Conservation (phyloP, 2,113 vertebrate genomes). For the Dasyurus viverrinus region DNA sequence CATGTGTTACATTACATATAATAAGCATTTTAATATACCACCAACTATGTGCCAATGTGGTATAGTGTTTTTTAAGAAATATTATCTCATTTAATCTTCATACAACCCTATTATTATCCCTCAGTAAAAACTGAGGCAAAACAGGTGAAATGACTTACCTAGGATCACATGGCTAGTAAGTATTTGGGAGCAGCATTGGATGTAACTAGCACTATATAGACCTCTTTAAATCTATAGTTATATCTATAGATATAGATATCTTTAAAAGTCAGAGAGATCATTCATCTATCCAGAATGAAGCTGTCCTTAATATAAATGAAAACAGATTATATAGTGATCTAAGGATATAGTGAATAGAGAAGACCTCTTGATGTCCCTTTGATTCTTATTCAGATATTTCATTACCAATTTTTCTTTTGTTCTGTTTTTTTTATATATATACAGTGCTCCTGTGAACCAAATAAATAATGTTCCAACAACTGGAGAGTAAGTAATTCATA, state of each 20-base stretch:
- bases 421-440: slow-evolving; percentile 55
- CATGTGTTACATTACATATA: not conserved
- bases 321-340: not conserved
- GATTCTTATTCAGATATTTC: not conserved
- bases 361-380: not conserved
- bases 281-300: not conserved
- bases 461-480: slow-evolving; percentile 86
- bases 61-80: not conserved
- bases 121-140: not conserved
- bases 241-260: not conserved
- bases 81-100: not conserved
- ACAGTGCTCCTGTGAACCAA: slow-evolving; percentile 89
- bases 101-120: not conserved
- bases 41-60: not conserved
- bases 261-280: not conserved
- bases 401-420: slow-evolving; percentile 17
- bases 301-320: not conserved
- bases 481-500: slow-evolving; percentile 89
- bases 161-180: not conserved
- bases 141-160: not conserved
- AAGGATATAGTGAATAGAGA: not conserved
- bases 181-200: not conserved
- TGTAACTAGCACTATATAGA: too few species aligned
- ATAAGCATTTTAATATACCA: not conserved
- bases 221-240: too few species aligned